Base-by-base conservation (phyloP, 1,140 invertebrate genomes). In the Drosophila nigromelanica region DNA sequence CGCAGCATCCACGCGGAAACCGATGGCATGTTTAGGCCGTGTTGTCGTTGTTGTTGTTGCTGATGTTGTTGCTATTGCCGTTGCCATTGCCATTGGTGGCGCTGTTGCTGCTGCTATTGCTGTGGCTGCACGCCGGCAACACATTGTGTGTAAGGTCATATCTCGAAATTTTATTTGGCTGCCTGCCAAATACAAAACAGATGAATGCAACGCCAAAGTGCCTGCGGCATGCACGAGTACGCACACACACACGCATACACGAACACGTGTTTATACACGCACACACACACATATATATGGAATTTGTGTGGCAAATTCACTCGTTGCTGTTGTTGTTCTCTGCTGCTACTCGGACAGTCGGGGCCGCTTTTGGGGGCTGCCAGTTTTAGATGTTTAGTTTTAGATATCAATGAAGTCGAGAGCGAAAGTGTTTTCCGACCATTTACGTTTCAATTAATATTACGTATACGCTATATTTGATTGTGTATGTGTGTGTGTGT, bases 111-210 rank as follows among this genome's bases (percentile, higher is more conserved):
- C 18, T 48, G 60, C 15, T 63, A 61, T 33, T 64, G 59, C 52
- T 52, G 14, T 52, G 47, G 56, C 63, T 72, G 59, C 54, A 73
- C 42, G 58, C 55, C 67, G 71, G 30, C 78, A 70, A 50, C 68
- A 76, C 63, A 79, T 63, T 70, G 83, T 67, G 83, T 67, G 62
- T 83, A 89, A 89, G 83, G 83, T 89, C 83, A 82, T 79, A 83
- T 83, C 79, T 74, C 69, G 76, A 89, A 82, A 89, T 80, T 89
- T 89, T 77, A 83, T 89, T 89, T 89, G 83, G 83, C 83, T 80
- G 75, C 79, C 73, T 74, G 83, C 83, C 83, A 89, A 89, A 89
- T 54, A 77, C 75, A 71, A 66, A 73, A 78, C 81, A 85, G 73
- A 85, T 77, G 80, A 80, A 66, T 80, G 77, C 76, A 79, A 45